Evolutionary conservation across 2,888 invertebrate species (phyloP).

Genomic region (Sesamia inferens): DNA sequence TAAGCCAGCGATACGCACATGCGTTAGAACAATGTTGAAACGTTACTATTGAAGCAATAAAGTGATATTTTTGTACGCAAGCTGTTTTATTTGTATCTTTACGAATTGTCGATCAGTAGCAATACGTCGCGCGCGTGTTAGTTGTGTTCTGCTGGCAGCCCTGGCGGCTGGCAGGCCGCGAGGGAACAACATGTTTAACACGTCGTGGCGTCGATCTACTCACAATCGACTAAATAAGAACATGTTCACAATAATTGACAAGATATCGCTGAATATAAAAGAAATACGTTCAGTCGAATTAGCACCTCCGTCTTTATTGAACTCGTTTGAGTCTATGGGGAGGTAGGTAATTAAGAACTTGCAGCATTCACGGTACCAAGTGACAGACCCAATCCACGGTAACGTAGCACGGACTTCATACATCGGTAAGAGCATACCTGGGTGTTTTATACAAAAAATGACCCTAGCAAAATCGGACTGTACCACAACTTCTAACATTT

Average conservation of each 20-base stretch:
- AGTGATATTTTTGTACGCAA: conserved; percentile 79
- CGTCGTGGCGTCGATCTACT: neutral
- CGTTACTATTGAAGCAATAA: conserved; percentile 76
- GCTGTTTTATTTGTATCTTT: conserved; percentile 50
- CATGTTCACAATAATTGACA: neutral
- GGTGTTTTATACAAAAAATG: no score
- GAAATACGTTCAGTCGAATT: neutral
- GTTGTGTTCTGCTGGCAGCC: no score
- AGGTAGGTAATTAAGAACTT: no score
- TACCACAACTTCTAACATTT: no score
- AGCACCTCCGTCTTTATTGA: neutral
- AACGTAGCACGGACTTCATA: no score
- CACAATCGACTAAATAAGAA: neutral
- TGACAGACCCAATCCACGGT: no score
- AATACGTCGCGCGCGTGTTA: neutral
- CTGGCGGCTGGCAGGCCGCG: no score
- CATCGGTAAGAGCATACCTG: no score
- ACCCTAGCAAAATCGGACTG: no score
- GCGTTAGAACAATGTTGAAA: conserved; percentile 60
- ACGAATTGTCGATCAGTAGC: neutral
- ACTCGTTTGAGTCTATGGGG: no score
- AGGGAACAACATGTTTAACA: no score
- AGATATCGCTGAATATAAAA: neutral
- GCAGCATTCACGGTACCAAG: no score
- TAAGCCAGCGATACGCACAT: conserved; percentile 69